Evolutionary conservation across 2,113 vertebrate species (phyloP), one percentile per base, ranked within the genome.

Genomic region (Mastomys coucha): DNA sequence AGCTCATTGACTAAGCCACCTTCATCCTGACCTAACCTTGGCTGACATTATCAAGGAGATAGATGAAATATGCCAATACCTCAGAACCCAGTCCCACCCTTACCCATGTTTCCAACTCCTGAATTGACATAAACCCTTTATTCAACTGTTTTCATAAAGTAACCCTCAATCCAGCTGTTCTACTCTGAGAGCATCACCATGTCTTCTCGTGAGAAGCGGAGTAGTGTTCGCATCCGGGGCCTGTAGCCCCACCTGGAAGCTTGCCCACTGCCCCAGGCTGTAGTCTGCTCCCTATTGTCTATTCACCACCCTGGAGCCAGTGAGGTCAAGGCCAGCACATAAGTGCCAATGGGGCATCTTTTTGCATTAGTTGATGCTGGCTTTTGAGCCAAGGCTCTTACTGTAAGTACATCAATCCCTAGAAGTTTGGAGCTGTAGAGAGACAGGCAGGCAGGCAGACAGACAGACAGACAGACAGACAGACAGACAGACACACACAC

Each of bases 1-100:
- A 97, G 45, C 80, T 77, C 69, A 51, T 89, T 94, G 81, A 76
- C 76, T 63, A 89, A 92, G 85, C 65, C 60, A 10, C 81, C 81
- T 53, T 97, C 88, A n/a, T 60, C 65, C 85, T 93, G 45, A 56
- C 70, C 88, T 88, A 49, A 67, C 76, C 88, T 60, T 63, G 80
- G 11, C 58, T 73, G 76, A 33, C 53, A 81, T 91, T 95, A 63
- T 89, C 92, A 31, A 80, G 53, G 93, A 81, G 72, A 39, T 80
- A 60, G 53, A 91, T 89, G 81, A 78, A 36, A 56, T 17, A 56
- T 1, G 20, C n/a, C 80, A 69, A 26, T 10, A 14, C 36, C 31
- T 11, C 39, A 73, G 88, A 31, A 86, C 85, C 58, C 31, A 2
- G 4, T 33, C 45, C 78, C 42, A 76, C 12, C 63, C 56, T 92